Conservation (phyloP, 2,797 vertebrate species). For the Synaphobranchus kaupii region DNA sequence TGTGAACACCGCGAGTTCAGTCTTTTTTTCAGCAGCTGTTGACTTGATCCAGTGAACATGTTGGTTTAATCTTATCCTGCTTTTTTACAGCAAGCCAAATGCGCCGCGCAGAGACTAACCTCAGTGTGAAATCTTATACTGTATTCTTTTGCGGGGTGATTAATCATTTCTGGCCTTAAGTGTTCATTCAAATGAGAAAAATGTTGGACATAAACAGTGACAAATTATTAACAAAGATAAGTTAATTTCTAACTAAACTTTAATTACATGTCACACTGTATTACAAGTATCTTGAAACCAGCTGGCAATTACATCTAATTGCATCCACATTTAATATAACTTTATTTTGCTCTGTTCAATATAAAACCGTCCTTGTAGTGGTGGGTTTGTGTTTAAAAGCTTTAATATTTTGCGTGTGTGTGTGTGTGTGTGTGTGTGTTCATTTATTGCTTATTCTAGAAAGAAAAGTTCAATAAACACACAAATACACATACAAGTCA, state of each 20-base stretch:
- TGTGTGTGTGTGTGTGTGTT: not conserved
- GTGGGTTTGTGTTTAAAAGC: not conserved
- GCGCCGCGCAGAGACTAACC: not conserved
- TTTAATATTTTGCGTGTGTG: not conserved
- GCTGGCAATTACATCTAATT: slow-evolving; percentile 75
- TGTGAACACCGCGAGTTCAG: not conserved
- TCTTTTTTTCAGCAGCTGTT: not conserved
- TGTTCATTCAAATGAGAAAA: slow-evolving; percentile 74
- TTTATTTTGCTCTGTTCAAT: slow-evolving; percentile 36
- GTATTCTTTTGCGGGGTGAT: slow-evolving; percentile 67
- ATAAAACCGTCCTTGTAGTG: slow-evolving; percentile 48
- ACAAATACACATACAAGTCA: too few relatives aligned
- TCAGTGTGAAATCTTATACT: slow-evolving; percentile 25
- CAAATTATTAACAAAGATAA: slow-evolving; percentile 83
- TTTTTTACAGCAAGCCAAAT: not conserved
- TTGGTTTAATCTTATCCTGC: not conserved
- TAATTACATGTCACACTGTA: slow-evolving; percentile 71
- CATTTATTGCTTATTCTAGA: too few relatives aligned
- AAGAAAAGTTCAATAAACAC: too few relatives aligned
- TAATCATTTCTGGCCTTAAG: slow-evolving; percentile 77
- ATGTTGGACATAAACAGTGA: slow-evolving; percentile 78
- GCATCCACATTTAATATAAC: slow-evolving; percentile 45
- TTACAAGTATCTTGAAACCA: slow-evolving; percentile 71
- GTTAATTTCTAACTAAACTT: slow-evolving; percentile 81
- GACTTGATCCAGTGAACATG: not conserved